Base-by-base conservation (phyloP, 2,797 vertebrate genomes). In the Lerista edwardsae region DNA sequence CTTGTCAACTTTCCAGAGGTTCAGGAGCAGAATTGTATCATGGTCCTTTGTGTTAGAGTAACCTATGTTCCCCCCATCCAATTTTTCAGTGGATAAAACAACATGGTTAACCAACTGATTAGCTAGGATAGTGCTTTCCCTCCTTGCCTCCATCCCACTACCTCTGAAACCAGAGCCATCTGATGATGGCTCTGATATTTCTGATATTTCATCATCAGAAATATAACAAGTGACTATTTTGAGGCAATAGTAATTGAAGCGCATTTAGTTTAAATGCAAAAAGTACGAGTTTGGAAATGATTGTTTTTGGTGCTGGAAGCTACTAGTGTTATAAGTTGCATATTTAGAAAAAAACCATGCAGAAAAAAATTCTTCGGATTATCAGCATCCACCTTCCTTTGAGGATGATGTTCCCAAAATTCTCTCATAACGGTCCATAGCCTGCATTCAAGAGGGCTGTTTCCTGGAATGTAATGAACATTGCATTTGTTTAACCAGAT, bases 371-470 rank as follows among this genome's bases (percentile, higher is more conserved):
- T 61, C 59, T 61, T 23, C 2, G 6, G 36, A 47, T 75, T 25
- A 12, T 29, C 17, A 81, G n/a, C 8, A 15, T 59, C 51, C 36
- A 41, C 47, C 15, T 59, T 57, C 41, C 25, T 88, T 87, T 74
- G 57, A 64, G 21, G 55, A 68, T 41, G 80, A 21, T 84, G 77
- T 65, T 83, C 23, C 59, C 78, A 57, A 75, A 69, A 57, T 83
- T 86, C 36, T 67, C 41, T 89, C 76, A 84, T 57, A 91, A 92
- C 90, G 82, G 84, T 86, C 86, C 81, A 65, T 80, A 91, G 88
- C 90, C 91, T 93, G 92, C 84, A 81, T 89, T 93, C 85, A 93
- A 91, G 85, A 92, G 82, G 9, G 83, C 57, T 64, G 68, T 87
- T 79, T 90, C 91, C 93, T 88, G 86, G 80, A 87, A 87, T 71